Percentiles rank a stretch among this genome's conserved stretches.
Evolutionary conservation across 2,113 vertebrate species (phyloP).

Genomic region (Monarcha castaneiventris): DNA sequence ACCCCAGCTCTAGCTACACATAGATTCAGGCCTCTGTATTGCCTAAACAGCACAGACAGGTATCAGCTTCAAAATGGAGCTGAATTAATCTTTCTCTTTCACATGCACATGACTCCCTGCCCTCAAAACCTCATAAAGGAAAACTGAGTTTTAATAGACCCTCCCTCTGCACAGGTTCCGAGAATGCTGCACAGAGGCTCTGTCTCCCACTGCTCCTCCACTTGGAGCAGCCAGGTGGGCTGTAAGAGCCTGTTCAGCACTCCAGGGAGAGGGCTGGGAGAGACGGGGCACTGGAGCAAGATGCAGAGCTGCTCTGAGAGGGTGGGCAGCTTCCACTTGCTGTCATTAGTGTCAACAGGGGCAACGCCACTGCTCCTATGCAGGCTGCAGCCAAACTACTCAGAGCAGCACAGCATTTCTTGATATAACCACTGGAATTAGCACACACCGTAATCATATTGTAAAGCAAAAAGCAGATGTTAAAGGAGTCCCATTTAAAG

Average conservation of each 20-base stretch:
- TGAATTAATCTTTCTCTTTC: not conserved
- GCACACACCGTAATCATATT: not conserved
- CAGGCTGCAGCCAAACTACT: not conserved
- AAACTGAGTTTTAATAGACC: not conserved
- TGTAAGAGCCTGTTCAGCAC: rapidly evolving
- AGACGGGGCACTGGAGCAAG: rapidly evolving
- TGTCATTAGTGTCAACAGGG: not conserved
- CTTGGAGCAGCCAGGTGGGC: not conserved
- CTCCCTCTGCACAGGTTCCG: not conserved
- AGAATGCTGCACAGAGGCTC: not conserved
- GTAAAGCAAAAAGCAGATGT: not conserved
- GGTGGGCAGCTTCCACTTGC: not conserved
- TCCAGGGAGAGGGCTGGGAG: not conserved
- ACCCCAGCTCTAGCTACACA: not conserved
- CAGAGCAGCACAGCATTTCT: not conserved
- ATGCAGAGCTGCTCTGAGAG: not conserved
- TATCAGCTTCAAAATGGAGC: not conserved
- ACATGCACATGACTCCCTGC: not conserved
- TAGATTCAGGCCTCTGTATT: not conserved
- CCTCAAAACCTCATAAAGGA: not conserved
- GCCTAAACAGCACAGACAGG: not conserved
- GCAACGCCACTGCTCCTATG: rapidly evolving
- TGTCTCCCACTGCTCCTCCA: not conserved
- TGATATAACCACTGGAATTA: not conserved
- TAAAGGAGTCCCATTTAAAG: not conserved